These are phyloP conservation scores for Neofelis nebulosa DNA, from an alignment of 2,113 vertebrate genomes.

Conservation along the genomic window DNA sequence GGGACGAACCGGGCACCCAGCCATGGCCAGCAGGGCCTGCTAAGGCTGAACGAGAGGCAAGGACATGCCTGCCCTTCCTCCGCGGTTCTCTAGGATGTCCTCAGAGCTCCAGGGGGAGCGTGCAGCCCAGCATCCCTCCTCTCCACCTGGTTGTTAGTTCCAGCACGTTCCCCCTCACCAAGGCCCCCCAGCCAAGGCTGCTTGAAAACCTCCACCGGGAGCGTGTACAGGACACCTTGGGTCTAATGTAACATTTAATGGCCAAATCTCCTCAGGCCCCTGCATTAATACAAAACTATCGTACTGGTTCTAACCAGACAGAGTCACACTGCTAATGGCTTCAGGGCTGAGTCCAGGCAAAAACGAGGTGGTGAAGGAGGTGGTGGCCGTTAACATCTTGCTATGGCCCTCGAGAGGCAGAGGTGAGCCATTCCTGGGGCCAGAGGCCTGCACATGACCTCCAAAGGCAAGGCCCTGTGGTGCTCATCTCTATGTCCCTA, in stretches of 20 bases:
- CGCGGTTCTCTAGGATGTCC: slow-evolving; percentile 61
- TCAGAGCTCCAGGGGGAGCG: slow-evolving; percentile 25
- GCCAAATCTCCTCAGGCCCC: slow-evolving; percentile 69
- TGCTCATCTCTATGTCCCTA: neutral
- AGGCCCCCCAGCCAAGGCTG: slow-evolving; percentile 71
- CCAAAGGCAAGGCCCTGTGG: neutral
- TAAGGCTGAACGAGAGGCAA: slow-evolving; percentile 38
- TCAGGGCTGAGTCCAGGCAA: neutral
- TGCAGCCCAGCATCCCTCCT: slow-evolving; percentile 40
- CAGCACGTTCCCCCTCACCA: slow-evolving; percentile 67
- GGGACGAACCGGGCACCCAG: slow-evolving; percentile 32
- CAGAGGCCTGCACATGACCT: neutral
- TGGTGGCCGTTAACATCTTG: neutral
- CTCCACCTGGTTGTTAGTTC: slow-evolving; percentile 76
- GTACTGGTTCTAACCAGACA: slow-evolving; percentile 59
- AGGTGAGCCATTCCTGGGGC: neutral
- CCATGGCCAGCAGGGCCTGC: slow-evolving; percentile 34
- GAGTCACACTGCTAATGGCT: slow-evolving; percentile 47
- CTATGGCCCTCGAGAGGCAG: slow-evolving; percentile 11
- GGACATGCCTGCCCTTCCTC: slow-evolving; percentile 66
- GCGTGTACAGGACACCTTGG: slow-evolving; percentile 76
- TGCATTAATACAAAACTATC: slow-evolving; percentile 70
- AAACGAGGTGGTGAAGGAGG: neutral
- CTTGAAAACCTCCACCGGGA: slow-evolving; percentile 72
- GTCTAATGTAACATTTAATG: slow-evolving; percentile 81